phyloP scores from a whole-genome alignment of 2,888 invertebrate genomes.

The Mechanitis mazaeus region DNA sequence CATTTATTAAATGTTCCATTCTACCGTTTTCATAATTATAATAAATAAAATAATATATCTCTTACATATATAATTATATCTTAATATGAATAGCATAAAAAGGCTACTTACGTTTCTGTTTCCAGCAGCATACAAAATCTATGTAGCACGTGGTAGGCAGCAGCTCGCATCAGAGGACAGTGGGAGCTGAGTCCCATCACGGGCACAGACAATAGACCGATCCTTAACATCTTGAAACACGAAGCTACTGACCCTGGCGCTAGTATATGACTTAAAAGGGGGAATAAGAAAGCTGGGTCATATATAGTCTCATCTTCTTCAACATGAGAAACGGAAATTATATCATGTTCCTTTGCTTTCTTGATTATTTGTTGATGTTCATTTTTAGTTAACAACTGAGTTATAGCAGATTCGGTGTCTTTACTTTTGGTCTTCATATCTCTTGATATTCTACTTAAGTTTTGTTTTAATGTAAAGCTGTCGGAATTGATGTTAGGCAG shows the following conservation, averaged over 20 bases:
- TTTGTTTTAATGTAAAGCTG: slow-evolving; percentile 32
- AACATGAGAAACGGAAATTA: slow-evolving; percentile 42
- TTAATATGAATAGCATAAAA: slow-evolving; percentile 7
- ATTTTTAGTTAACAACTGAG: slow-evolving; percentile 38
- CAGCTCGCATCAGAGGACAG: slow-evolving; percentile 80
- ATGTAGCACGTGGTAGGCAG: slow-evolving; percentile 84
- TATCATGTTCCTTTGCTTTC: slow-evolving; percentile 38
- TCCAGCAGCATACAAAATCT: slow-evolving; percentile 86
- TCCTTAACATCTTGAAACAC: slow-evolving; percentile 81
- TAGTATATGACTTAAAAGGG: slow-evolving; percentile 84
- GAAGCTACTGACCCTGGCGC: slow-evolving; percentile 85
- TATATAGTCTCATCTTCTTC: slow-evolving; percentile 75
- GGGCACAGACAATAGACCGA: slow-evolving; percentile 82
- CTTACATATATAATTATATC: background rate
- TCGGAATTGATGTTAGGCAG: slow-evolving; percentile 35
- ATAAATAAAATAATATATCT: no score
- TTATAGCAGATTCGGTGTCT: slow-evolving; percentile 44
- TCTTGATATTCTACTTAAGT: slow-evolving; percentile 37
- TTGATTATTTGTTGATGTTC: slow-evolving; percentile 39
- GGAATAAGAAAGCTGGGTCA: slow-evolving; percentile 89
- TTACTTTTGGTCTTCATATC: slow-evolving; percentile 42
- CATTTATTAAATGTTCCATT: no score
- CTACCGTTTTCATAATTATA: no score
- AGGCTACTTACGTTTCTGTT: slow-evolving; percentile 75
- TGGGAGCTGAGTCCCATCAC: slow-evolving; percentile 83